These are phyloP conservation scores for Sciurus vulgaris DNA, from an alignment of 2,797 vertebrate species.

Conservation along the genomic window DNA sequence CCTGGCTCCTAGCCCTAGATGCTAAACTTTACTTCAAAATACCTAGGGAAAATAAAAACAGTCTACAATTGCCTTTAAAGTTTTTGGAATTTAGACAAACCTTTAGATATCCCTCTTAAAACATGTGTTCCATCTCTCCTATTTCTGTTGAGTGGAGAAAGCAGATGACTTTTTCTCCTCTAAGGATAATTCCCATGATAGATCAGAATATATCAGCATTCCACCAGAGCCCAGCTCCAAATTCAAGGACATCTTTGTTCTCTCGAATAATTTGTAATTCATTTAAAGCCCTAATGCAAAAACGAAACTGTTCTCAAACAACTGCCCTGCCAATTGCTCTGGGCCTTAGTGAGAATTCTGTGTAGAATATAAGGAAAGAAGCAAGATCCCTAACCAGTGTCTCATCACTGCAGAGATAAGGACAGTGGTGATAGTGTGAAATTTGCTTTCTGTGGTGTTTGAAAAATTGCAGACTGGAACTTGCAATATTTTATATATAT, in stretches of 20 bases:
- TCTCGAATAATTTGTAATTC: neutral
- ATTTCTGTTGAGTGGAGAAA: conserved; percentile 20
- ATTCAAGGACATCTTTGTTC: neutral
- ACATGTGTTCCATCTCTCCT: conserved; percentile 19
- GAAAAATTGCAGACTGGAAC: conserved; percentile 87
- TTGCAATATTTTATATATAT: conserved; percentile 89
- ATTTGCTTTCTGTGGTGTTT: conserved; percentile 86
- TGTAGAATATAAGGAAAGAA: conserved; percentile 51
- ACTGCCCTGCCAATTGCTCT: neutral
- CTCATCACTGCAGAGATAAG: neutral
- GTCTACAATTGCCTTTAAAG: neutral
- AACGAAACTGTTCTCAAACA: neutral
- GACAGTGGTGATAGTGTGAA: neutral
- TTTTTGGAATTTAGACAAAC: conserved; percentile 30
- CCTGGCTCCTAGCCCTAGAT: conserved; percentile 23
- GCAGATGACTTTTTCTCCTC: neutral
- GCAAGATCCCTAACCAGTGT: neutral
- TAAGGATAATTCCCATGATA: neutral
- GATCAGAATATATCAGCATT: neutral
- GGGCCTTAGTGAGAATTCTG: conserved; percentile 34
- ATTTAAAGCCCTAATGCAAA: neutral
- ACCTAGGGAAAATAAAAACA: neutral
- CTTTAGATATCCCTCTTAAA: conserved; percentile 39
- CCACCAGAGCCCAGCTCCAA: neutral
- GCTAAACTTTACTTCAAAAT: conserved; percentile 59